Percentiles rank a stretch among this genome's conserved stretches.
These are phyloP conservation scores for Myopa testacea DNA, from an alignment of 2,888 invertebrate species.

Conservation along the genomic window DNA sequence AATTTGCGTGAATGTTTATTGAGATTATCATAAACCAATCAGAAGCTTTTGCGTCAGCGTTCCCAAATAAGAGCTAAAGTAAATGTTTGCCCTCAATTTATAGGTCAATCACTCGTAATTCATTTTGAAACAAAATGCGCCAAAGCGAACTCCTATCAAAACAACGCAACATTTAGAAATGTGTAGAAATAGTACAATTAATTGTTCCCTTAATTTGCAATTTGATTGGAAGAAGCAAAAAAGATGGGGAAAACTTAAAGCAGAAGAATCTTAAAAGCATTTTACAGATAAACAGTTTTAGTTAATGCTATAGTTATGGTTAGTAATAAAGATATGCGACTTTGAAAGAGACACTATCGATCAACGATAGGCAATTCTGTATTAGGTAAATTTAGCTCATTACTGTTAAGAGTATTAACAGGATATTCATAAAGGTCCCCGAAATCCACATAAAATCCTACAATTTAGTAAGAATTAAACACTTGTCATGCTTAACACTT, in stretches of 20 bases:
- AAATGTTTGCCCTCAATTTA: neutral
- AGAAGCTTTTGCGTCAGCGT: too few relatives aligned
- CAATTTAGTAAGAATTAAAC: neutral
- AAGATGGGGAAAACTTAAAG: slow-evolving; percentile 40
- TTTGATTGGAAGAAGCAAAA: slow-evolving; percentile 28
- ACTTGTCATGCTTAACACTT: slow-evolving; percentile 11
- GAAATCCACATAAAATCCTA: too few relatives aligned
- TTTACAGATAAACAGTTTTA: slow-evolving; percentile 2
- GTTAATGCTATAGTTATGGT: neutral
- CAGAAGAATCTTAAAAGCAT: slow-evolving; percentile 32
- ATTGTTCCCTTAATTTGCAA: neutral
- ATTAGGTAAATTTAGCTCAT: slow-evolving; percentile 60
- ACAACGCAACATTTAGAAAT: neutral
- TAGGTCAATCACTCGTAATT: slow-evolving; percentile 20
- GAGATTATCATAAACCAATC: too few relatives aligned
- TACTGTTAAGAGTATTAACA: neutral
- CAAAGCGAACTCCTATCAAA: slow-evolving; percentile 46
- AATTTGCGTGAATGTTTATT: too few relatives aligned
- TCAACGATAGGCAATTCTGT: slow-evolving; percentile 64
- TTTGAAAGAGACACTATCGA: slow-evolving; percentile 52
- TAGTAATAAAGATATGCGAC: too few relatives aligned
- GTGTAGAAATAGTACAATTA: slow-evolving; percentile 13
- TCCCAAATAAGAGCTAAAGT: neutral
- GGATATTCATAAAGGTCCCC: neutral
- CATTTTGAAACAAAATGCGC: slow-evolving; percentile 44